Conservation (phyloP, 1,140 invertebrate genomes). For the Heliconius hermathena region DNA sequence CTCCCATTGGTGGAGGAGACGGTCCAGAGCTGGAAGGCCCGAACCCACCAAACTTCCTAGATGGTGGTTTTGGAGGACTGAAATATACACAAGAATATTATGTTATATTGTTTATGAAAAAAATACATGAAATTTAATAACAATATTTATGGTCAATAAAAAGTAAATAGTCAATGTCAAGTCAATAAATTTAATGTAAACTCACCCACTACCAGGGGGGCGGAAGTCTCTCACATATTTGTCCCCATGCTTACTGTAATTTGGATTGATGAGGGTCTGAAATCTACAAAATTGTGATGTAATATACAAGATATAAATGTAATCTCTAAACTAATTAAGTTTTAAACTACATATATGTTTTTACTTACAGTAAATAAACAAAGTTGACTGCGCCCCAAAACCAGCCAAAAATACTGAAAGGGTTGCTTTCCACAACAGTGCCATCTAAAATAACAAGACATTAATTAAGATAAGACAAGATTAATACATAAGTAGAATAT, state of each 20-base stretch:
- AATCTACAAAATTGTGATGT: slow-evolving; percentile 44
- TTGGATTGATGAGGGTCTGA: slow-evolving; percentile 64
- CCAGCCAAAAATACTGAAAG: slow-evolving; percentile 63
- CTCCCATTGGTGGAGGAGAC: slow-evolving; percentile 64
- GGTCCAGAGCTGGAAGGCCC: slow-evolving; percentile 66
- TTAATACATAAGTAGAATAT: slow-evolving; percentile 13
- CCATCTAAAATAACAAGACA: slow-evolving; percentile 57
- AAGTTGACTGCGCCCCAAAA: slow-evolving; percentile 70
- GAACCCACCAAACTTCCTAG: slow-evolving; percentile 67
- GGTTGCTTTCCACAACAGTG: slow-evolving; percentile 51
- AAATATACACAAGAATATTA: slow-evolving; percentile 27
- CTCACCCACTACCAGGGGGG: slow-evolving; percentile 69
- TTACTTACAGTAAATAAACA: slow-evolving; percentile 66
- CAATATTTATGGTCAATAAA: no score
- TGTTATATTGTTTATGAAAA: no score
- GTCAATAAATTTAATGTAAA: slow-evolving; percentile 13
- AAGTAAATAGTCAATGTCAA: no score
- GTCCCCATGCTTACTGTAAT: slow-evolving; percentile 65
- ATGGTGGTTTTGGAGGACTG: slow-evolving; percentile 68
- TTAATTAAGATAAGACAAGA: no score
- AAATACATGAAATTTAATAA: no score
- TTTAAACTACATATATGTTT: neutral
- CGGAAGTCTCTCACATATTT: slow-evolving; percentile 67
- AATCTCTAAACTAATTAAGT: neutral
- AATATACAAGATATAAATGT: no score